Evolutionary conservation across 2,888 invertebrate species (phyloP).

Genomic region (Endomychus coccineus): DNA sequence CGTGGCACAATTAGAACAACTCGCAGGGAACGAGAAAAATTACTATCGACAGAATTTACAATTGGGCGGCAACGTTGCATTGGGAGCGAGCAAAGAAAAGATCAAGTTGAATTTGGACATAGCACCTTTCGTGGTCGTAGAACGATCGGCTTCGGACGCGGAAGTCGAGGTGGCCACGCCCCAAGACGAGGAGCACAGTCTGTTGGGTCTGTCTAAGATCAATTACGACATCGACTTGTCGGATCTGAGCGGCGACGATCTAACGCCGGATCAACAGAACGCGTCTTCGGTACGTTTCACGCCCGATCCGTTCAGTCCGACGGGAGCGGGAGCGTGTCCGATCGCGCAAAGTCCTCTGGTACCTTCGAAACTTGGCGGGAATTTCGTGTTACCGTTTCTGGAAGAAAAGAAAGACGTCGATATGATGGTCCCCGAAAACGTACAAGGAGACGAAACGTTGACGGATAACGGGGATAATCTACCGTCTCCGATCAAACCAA

Average conservation of each 20-base stretch:
- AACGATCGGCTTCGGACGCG: constrained; percentile 44
- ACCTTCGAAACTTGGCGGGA: constrained; percentile 31
- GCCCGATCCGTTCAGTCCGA: constrained; percentile 52
- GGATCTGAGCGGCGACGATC: constrained; percentile 60
- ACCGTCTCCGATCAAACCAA: constrained; percentile 38
- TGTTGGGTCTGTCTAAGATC: constrained; percentile 57
- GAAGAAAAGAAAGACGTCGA: constrained; percentile 15
- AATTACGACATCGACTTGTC: constrained; percentile 73
- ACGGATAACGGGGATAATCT: constrained; percentile 28
- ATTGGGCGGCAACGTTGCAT: too few species aligned
- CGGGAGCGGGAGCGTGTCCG: constrained; percentile 38
- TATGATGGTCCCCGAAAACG: constrained; percentile 20
- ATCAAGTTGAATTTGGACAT: constrained; percentile 35
- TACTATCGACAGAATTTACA: constrained; percentile 38
- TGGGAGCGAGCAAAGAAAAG: too few species aligned
- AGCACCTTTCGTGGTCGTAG: constrained; percentile 40
- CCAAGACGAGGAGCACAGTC: constrained; percentile 56
- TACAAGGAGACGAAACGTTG: constrained; percentile 32
- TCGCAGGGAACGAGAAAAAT: constrained; percentile 21
- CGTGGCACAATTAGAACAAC: constrained; percentile 9
- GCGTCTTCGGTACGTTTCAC: constrained; percentile 36
- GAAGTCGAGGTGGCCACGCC: constrained; percentile 26
- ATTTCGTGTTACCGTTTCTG: constrained; percentile 32
- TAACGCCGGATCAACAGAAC: constrained; percentile 39
- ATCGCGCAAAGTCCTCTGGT: constrained; percentile 37